A percentile compares a stretch with the other conserved stretches of the same genome.
These are phyloP conservation scores for Dicyrtoma fusca DNA, from an alignment of 2,888 invertebrate genomes.

Conservation along the genomic window DNA sequence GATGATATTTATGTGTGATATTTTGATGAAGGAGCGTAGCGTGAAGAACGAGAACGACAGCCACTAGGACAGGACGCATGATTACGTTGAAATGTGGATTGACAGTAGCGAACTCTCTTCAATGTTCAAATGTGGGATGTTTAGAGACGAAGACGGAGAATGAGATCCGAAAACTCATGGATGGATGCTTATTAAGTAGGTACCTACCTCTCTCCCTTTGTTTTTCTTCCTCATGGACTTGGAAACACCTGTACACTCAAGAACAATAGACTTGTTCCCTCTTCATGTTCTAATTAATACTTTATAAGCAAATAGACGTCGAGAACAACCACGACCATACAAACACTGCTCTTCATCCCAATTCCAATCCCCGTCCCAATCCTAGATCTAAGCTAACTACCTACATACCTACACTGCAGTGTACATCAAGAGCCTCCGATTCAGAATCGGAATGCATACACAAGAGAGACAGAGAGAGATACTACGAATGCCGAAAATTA, in stretches of 20 bases:
- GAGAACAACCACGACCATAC: not conserved
- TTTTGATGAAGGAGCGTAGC: constrained; percentile 20
- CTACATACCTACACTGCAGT: constrained; percentile 1
- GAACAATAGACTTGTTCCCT: constrained; percentile 40
- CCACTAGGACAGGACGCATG: constrained; percentile 13
- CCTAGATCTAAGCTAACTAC: too few relatives aligned
- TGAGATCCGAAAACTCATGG: constrained; percentile 38
- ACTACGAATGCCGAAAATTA: too few relatives aligned
- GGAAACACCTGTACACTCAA: constrained; percentile 43
- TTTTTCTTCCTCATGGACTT: constrained; percentile 34
- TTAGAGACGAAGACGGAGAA: constrained; percentile 9
- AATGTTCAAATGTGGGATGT: too few relatives aligned
- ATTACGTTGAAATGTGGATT: not conserved
- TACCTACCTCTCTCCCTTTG: constrained; percentile 24
- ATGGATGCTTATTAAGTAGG: constrained; percentile 44
- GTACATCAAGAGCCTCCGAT: not conserved
- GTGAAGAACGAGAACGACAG: constrained; percentile 13
- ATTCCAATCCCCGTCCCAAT: not conserved
- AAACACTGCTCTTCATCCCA: not conserved
- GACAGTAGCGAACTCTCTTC: not conserved
- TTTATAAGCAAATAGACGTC: constrained; percentile 15
- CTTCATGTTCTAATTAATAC: constrained; percentile 46
- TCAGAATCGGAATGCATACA: too few relatives aligned
- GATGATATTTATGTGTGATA: constrained; percentile 14
- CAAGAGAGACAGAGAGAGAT: too few relatives aligned